These are phyloP conservation scores for Lepilemur ruficaudatus DNA, from an alignment of 2,797 vertebrate species.

Conservation along the genomic window DNA sequence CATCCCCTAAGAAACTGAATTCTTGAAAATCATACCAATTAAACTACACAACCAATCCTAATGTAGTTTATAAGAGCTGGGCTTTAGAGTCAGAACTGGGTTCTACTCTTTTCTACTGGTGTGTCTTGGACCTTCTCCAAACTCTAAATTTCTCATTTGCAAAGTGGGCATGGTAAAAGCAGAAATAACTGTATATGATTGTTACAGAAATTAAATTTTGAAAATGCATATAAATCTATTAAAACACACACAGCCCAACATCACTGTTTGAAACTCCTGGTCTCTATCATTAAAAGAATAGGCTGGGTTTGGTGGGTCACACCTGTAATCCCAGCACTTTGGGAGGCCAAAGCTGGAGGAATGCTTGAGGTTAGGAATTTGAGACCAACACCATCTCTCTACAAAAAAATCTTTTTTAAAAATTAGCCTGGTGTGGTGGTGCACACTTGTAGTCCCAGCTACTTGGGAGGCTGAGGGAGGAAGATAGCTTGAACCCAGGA, in stretches of 20 bases:
- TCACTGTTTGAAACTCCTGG: background rate
- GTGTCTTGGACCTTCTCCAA: background rate
- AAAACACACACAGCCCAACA: background rate
- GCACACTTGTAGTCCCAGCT: background rate
- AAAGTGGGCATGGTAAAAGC: background rate
- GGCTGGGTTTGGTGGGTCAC: background rate
- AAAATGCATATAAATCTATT: background rate
- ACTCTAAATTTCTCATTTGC: conserved; percentile 9
- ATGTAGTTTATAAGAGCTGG: background rate
- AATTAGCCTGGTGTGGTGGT: background rate
- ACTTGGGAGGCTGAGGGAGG: background rate
- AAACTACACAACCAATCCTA: conserved; percentile 9
- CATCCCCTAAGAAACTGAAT: background rate
- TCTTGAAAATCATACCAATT: conserved; percentile 33
- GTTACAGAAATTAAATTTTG: background rate
- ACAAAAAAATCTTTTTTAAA: background rate
- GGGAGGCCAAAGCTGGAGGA: background rate
- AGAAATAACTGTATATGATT: background rate
- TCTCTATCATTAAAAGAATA: background rate
- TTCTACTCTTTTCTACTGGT: background rate
- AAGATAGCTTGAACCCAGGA: background rate
- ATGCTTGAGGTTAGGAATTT: background rate
- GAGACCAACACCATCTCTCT: background rate
- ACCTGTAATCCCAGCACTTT: background rate
- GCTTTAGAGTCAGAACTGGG: background rate